Base-by-base conservation (phyloP, 2,797 vertebrate genomes). In the Paedocypris micromegethes region DNA sequence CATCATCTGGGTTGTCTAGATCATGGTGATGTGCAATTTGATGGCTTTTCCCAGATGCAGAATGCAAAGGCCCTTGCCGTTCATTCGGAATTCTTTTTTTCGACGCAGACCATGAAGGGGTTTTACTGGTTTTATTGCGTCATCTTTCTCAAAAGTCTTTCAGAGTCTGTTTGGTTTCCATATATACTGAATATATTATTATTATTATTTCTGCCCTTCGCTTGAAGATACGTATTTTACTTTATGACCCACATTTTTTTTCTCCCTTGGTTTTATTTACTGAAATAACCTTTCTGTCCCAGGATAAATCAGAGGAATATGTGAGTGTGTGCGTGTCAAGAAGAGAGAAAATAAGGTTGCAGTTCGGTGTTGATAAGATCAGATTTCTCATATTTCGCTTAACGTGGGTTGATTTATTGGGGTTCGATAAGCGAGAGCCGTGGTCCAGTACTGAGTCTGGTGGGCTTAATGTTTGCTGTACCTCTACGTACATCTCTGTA, bases 391-490 rank as follows among this genome's bases (percentile, higher is more conserved):
- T 93, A 92, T 93, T 88, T 87, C 82, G 83, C 88, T 88, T 91
- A 90, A 54, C 87, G 89, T 90, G 92, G 91, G 91, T 91, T 93
- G 93, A 95, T 96, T 93, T 94, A 97, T 96, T 92, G 92, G 87
- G 89, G 89, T 90, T 88, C 88, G 89, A 91, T 92, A 91, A 91
- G 92, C 91, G 91, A 84, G 88, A 88, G 88, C 88, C 92, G 92
- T 93, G 90, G 84, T 89, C 90, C 90, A 93, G 91, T 90, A 92
- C 90, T 23, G 23, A 23, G 23, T 23, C 23, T 23, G 23, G 23
- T 23, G 23, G 23, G 23, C 23, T 23, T 23, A 23, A 23, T 23
- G 23, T 23, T 23, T 23, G 23, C 23, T 23, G 23, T 23, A 23
- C 23, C 23, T 23, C 23, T 23, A 23, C 23, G 23, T 23, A 23